Percentiles rank a stretch among this genome's conserved stretches.
These are phyloP conservation scores for Lepidurus apus DNA, from an alignment of 1,140 invertebrate species.

Conservation along the genomic window DNA sequence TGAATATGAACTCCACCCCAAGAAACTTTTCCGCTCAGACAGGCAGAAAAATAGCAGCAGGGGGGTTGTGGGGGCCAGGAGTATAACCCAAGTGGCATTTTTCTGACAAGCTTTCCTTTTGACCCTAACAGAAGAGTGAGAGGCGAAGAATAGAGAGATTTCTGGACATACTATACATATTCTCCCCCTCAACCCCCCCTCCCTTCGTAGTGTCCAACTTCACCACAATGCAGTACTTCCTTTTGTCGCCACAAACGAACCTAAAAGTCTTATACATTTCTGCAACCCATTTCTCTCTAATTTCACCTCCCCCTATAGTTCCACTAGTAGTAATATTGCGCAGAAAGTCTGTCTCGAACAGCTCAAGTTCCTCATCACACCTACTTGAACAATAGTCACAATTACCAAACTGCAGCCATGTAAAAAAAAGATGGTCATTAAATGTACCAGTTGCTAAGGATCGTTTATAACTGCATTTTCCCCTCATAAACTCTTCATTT, in stretches of 20 bases:
- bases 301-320: not conserved
- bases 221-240: not conserved
- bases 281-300: slow-evolving; percentile 17
- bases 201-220: not conserved
- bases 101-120: slow-evolving; percentile 5
- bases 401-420: not conserved
- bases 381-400: not conserved
- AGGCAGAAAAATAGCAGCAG: not conserved
- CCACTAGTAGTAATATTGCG: not conserved
- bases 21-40: slow-evolving; percentile 13
- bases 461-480: too few species aligned
- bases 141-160: not conserved
- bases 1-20: slow-evolving; percentile 21
- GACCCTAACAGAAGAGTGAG: not conserved
- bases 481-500: too few species aligned
- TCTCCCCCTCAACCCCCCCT: not conserved
- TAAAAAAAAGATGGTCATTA: not conserved
- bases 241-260: slow-evolving; percentile 3
- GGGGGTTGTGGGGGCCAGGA: not conserved
- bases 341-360: not conserved
- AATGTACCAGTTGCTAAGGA: not conserved
- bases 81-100: slow-evolving; percentile 17
- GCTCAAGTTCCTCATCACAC: not conserved
- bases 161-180: not conserved
- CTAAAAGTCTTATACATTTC: not conserved